These are phyloP conservation scores for Drosophila teissieri DNA, from an alignment of 1,140 invertebrate species.

Conservation along the genomic window DNA sequence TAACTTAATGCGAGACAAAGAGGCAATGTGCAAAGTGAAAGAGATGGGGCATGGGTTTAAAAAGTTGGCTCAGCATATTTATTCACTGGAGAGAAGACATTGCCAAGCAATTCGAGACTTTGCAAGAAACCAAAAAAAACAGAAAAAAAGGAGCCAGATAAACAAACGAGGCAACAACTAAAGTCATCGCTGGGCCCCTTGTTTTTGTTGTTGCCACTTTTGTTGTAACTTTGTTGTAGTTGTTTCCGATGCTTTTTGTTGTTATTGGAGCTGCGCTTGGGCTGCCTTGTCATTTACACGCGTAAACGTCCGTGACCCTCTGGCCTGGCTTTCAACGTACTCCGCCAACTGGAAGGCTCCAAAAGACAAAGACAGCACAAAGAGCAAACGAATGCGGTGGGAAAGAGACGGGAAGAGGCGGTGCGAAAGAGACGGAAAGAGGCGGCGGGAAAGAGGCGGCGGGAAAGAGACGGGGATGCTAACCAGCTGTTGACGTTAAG, in stretches of 20 bases:
- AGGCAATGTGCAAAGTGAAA: slow-evolving; percentile 40
- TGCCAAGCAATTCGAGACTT: slow-evolving; percentile 44
- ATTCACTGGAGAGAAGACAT: slow-evolving; percentile 39
- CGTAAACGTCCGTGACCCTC: slow-evolving; percentile 79
- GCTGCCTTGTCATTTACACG: slow-evolving; percentile 74
- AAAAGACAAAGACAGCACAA: slow-evolving; percentile 25
- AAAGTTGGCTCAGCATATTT: slow-evolving; percentile 57
- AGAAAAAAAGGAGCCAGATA: slow-evolving; percentile 16
- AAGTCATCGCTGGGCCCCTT: slow-evolving; percentile 24
- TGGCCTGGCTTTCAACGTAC: slow-evolving; percentile 65
- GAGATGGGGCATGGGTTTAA: slow-evolving; percentile 29
- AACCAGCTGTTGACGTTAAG: slow-evolving; percentile 49
- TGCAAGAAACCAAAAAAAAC: slow-evolving; percentile 4
- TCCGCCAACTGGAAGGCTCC: slow-evolving; percentile 14
- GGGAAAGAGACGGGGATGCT: slow-evolving; percentile 14
- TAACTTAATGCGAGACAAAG: slow-evolving; percentile 68
- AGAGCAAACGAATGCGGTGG: slow-evolving; percentile 14
- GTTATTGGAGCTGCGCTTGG: slow-evolving; percentile 36
- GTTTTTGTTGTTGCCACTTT: slow-evolving; percentile 13
- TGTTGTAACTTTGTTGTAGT: slow-evolving; percentile 10
- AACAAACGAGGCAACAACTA: slow-evolving; percentile 44
- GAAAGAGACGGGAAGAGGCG: slow-evolving; percentile 4
- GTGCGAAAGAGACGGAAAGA: neutral
- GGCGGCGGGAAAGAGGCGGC: neutral
- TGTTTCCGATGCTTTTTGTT: slow-evolving; percentile 18